Conservation (phyloP, 2,888 invertebrate genomes). For the Drosophila pseudotalamancana region DNA sequence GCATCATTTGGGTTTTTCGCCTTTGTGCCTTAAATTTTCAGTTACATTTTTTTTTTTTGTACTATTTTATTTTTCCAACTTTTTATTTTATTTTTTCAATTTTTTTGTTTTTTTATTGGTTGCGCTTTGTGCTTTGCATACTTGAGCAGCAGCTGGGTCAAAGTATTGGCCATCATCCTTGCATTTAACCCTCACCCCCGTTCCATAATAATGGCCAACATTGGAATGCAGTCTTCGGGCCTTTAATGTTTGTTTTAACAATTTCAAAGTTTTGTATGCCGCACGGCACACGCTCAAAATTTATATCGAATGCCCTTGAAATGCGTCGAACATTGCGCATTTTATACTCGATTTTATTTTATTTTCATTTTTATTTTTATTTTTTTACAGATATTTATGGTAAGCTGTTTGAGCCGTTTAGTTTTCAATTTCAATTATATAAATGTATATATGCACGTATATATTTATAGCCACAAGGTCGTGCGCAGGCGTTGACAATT, state of each 20-base stretch:
- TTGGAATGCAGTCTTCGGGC: constrained; percentile 63
- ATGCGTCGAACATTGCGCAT: constrained; percentile 21
- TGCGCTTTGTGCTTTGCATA: constrained; percentile 55
- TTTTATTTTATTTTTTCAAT: no score
- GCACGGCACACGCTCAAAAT: constrained; percentile 44
- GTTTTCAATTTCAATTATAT: constrained; percentile 47
- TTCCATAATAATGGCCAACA: constrained; percentile 23
- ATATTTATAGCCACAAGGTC: constrained; percentile 45
- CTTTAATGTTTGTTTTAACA: constrained; percentile 12
- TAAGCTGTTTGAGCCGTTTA: constrained; percentile 23
- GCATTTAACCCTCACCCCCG: constrained; percentile 45
- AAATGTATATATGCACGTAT: no score
- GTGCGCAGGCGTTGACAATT: constrained; percentile 51
- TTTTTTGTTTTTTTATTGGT: constrained; percentile 5
- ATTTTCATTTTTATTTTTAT: constrained; percentile 1
- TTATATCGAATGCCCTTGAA: constrained; percentile 53
- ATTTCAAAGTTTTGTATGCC: constrained; percentile 18
- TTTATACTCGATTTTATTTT: constrained; percentile 20
- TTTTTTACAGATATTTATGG: constrained; percentile 31
- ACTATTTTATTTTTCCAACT: neutral
- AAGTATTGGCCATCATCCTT: constrained; percentile 30
- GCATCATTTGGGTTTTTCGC: constrained; percentile 35
- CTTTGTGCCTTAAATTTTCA: constrained; percentile 29
- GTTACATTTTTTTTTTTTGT: constrained; percentile 1
- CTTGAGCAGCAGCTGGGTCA: constrained; percentile 39